A percentile compares a stretch with the other conserved stretches of the same genome.
Conservation (phyloP, 2,797 vertebrate species). For the Diceros bicornis region DNA sequence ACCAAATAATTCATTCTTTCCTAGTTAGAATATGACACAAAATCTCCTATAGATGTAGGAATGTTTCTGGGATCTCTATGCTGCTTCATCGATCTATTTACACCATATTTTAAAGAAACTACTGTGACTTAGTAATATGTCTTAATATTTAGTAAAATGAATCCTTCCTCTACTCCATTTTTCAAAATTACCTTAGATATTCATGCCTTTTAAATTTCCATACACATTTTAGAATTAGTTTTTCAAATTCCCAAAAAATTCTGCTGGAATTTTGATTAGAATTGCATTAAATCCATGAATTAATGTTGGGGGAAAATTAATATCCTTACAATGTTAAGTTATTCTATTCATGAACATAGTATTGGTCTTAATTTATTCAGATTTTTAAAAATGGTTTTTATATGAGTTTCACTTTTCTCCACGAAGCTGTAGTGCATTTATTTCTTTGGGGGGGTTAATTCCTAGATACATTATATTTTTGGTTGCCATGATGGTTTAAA, state of each 20-base stretch:
- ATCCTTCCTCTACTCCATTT: not conserved
- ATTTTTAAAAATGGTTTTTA: not conserved
- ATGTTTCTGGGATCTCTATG: not conserved
- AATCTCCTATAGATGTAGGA: not conserved
- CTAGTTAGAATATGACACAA: not conserved
- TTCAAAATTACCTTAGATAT: conserved; percentile 44
- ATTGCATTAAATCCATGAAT: not conserved
- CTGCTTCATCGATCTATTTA: not conserved
- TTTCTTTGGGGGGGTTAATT: not conserved
- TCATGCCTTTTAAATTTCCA: conserved; percentile 19
- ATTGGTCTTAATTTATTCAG: not conserved
- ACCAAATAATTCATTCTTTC: conserved; percentile 9
- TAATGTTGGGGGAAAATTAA: not conserved
- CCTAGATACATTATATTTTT: not conserved
- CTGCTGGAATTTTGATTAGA: conserved; percentile 38
- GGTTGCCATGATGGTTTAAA: not conserved
- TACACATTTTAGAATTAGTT: conserved; percentile 40
- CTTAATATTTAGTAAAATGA: conserved; percentile 48
- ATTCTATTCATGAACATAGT: not conserved
- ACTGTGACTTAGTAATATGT: not conserved
- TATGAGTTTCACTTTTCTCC: not conserved
- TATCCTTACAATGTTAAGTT: not conserved
- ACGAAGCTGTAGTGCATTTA: not conserved
- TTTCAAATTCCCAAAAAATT: not conserved
- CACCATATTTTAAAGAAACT: not conserved